A percentile compares a stretch with the other conserved stretches of the same genome.
phyloP scores from a whole-genome alignment of 2,113 vertebrate species.

The Antennarius striatus region DNA sequence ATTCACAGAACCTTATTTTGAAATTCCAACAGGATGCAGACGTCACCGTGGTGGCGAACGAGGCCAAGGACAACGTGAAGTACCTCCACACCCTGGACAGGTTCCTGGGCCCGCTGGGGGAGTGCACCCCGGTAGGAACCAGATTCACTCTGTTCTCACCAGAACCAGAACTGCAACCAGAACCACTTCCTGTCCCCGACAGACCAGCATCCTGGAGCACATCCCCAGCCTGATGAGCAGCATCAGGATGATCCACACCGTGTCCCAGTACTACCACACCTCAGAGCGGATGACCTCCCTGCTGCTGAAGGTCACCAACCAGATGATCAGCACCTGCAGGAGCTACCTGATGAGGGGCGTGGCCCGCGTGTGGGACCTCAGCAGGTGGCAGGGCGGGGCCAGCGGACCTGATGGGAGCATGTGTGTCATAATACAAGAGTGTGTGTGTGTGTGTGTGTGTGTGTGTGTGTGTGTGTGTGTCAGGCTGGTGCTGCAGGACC shows the following conservation, averaged over 20 bases:
- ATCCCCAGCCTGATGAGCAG: conserved; percentile 80
- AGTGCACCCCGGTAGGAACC: conserved; percentile 75
- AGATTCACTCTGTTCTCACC: too few relatives aligned
- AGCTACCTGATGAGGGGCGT: conserved; percentile 75
- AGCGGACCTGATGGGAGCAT: background rate
- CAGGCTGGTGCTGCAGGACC: conserved; percentile 79
- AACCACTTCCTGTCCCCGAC: background rate
- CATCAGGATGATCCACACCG: conserved; percentile 80
- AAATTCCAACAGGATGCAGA: conserved; percentile 63
- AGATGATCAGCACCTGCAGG: conserved; percentile 83
- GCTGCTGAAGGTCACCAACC: conserved; percentile 87
- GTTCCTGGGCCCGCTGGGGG: conserved; percentile 78
- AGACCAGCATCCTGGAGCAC: conserved; percentile 77
- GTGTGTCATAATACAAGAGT: background rate
- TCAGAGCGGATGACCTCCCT: conserved; percentile 84
- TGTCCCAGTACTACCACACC: conserved; percentile 83
- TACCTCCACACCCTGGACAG: conserved; percentile 81
- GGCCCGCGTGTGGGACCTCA: conserved; percentile 82
- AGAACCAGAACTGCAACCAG: too few relatives aligned
- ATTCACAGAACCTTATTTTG: too few relatives aligned
- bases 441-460: conserved; percentile 11
- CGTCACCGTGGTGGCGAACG: conserved; percentile 83
- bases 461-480: conserved; percentile 17
- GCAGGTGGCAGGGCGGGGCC: conserved; percentile 68
- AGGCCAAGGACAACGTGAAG: conserved; percentile 86